Base-by-base conservation (phyloP, 2,113 vertebrate species). In the Chloropsis cyanopogon region DNA sequence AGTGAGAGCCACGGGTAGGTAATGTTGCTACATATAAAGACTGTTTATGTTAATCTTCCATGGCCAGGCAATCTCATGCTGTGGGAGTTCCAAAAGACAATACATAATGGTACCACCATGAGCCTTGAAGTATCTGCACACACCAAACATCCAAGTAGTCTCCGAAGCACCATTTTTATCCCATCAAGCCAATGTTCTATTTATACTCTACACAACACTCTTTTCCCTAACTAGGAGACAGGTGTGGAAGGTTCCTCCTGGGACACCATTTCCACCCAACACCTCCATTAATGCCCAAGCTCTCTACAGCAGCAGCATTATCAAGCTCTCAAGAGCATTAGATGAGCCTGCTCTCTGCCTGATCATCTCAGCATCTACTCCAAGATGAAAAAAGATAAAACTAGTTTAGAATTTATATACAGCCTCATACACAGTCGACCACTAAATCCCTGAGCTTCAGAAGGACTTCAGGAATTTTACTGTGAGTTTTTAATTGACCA, bases 371-470 rank as follows among this genome's bases (percentile, higher is more conserved):
- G 39, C 50, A 44, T 35, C 57, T 85, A 47, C 10, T 61, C 24
- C 19, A 50, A 63, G 29, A 79, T 22, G 10, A 44, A 35, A 53
- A 39, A 49, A 57, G 5, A 22, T 3, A 25, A 39, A 37, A 19
- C 37, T 35, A 75, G 4, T 46, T 60, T 56, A 39, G 13, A 78
- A 84, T n/a, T 64, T 44, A 47, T 4, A 5, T 28, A 33, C 2
- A 4, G 61, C 9, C 31, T 76, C 41, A 24, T 0, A 0, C n/a
- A 71, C 18, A 39, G 66, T 2, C 1, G 2, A 56, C 17, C 50
- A 59, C 63, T 65, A 59, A 84, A 68, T 28, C n/a, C 9, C 29
- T 35, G 33, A 69, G 50, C 29, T 66, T 65, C 78, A 80, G 41
- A 63, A 85, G 15, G 42, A 47, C 65, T 66, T 80, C 9, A 37